Evolutionary conservation across 2,888 invertebrate genomes (phyloP), one percentile per base, ranked within the genome.

Genomic region (Dasysyrphus tricinctus): DNA sequence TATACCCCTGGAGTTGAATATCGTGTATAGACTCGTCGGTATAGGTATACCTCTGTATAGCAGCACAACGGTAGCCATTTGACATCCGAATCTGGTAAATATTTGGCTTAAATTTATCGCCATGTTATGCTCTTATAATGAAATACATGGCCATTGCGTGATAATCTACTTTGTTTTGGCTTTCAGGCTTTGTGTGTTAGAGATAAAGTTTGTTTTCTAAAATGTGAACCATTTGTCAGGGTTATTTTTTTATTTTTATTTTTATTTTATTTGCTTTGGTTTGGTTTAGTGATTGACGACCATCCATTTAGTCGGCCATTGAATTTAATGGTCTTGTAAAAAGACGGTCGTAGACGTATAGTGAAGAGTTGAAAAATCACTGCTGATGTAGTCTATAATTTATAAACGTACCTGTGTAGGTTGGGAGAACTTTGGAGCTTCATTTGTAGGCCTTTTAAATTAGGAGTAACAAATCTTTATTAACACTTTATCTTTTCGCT

Each of bases 41-140:
- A 1, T 24, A 39, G 6, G 11, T 7, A 24, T 32, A 14, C 9
- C 3, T 14, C 0, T n/a, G 5, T 24, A 39, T 67, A 37, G 14
- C 8, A 14, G 39, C n/a, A n/a, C 39, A n/a, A 14, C 14, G 24
- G 16, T 16, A 59, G 39, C 19, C 57, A 44, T 67, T 59, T 67
- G 74, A 74, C 74, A 75, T 61, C 59, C 42, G 70, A 78, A 63
- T 78, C 39, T 70, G 54, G 70, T 79, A 65, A 79, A 72, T 79
- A 79, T 79, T 79, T 79, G 65, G 19, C 69, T 56, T 42, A 47
- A 67, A 74, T 74, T 74, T 61, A 74, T 61, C 69, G 69, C 54
- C 24, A 69, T 39, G 69, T 54, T 69, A 69, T 51, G 69, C 51
- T 54, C 54, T 29, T 69, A 69, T 49, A 65, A 57, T 65, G 63